Evolutionary conservation across 2,113 vertebrate species (phyloP).

Genomic region (Equus quagga): DNA sequence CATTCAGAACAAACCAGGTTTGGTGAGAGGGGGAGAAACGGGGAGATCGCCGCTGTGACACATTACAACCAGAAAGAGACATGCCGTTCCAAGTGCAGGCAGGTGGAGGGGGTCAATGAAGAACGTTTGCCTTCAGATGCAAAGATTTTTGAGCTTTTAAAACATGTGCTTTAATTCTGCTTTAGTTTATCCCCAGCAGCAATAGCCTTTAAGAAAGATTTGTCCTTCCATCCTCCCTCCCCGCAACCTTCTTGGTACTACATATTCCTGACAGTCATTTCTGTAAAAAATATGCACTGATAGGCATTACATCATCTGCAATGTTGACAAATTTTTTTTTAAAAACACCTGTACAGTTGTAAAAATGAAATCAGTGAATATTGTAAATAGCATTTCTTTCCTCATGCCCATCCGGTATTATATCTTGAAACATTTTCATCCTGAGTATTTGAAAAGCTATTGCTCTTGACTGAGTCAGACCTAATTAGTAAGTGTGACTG

Average conservation of each 20-base stretch:
- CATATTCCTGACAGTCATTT: slow-evolving; percentile 66
- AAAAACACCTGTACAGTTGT: slow-evolving; percentile 83
- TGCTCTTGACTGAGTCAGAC: slow-evolving; percentile 60
- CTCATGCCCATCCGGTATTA: background rate
- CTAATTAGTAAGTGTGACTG: slow-evolving; percentile 69
- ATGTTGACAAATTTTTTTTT: slow-evolving; percentile 75
- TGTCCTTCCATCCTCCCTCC: background rate
- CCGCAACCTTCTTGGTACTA: background rate
- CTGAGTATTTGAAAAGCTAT: slow-evolving; percentile 45
- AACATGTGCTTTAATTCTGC: slow-evolving; percentile 13
- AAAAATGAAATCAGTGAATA: slow-evolving; percentile 68
- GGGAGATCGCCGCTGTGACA: slow-evolving; percentile 4
- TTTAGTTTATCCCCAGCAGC: background rate
- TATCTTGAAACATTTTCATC: slow-evolving; percentile 15
- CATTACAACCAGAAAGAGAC: slow-evolving; percentile 57
- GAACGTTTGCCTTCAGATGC: slow-evolving; percentile 62
- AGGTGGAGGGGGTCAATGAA: slow-evolving; percentile 59
- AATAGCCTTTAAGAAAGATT: background rate
- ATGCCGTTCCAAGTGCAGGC: slow-evolving; percentile 21
- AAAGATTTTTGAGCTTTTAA: background rate
- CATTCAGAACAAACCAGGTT: background rate
- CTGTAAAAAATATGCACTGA: slow-evolving; percentile 87
- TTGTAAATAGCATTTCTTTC: background rate
- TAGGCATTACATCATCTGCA: slow-evolving; percentile 88
- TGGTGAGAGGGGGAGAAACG: background rate